phyloP scores from a whole-genome alignment of 2,797 vertebrate species.

The Sternotherus odoratus region DNA sequence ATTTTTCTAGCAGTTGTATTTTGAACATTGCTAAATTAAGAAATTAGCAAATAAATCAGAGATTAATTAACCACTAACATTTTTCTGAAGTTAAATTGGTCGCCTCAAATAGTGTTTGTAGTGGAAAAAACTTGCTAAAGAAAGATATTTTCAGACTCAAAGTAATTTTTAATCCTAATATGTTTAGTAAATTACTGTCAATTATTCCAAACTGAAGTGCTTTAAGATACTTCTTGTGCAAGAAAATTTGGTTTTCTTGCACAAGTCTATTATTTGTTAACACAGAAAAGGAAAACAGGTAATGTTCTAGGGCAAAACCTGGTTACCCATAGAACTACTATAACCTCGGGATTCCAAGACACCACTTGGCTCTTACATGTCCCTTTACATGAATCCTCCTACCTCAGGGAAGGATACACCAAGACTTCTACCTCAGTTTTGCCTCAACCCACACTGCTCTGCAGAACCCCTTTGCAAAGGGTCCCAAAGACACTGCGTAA shows the following conservation, averaged over 20 bases:
- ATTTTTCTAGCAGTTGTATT: neutral
- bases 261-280: neutral
- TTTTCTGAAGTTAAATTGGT: neutral
- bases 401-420: neutral
- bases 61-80: neutral
- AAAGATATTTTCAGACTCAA: neutral
- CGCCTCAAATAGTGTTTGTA: neutral
- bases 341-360: neutral
- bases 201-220: neutral
- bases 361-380: neutral
- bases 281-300: neutral
- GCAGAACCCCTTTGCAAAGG: neutral
- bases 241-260: neutral
- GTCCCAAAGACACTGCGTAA: neutral
- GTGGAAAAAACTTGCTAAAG: neutral
- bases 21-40: neutral
- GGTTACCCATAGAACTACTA: neutral
- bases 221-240: neutral
- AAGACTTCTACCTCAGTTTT: neutral
- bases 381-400: neutral
- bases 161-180: neutral
- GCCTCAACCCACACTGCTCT: accelerated
- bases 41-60: neutral
- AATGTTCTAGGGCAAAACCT: neutral
- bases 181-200: neutral